Evolutionary conservation across 2,797 vertebrate genomes (phyloP), one percentile per base, ranked within the genome.

Genomic region (Aulostomus chinensis): DNA sequence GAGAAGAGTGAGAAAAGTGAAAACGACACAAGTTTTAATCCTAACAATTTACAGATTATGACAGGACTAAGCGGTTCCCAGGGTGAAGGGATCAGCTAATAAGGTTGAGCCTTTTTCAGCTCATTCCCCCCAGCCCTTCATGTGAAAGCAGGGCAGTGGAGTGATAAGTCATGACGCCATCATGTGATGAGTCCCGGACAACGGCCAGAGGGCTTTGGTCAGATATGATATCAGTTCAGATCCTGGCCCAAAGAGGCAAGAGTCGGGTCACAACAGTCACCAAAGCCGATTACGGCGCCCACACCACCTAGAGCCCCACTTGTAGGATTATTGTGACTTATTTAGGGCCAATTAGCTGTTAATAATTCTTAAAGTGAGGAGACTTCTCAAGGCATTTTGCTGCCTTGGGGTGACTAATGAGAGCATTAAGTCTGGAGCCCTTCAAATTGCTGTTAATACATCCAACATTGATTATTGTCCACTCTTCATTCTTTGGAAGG

Each of bases 211-310:
- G 62, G 64, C 74, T 75, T 67, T 72, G 55, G 68, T 41, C 59
- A 76, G 84, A 88, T 83, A 89, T 89, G 81, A 89, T 89, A 89
- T 89, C 86, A 86, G 60, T 92, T 85, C 61, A 89, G 83, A 79
- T 80, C 68, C 57, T n/a, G 52, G 50, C 52, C 58, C 57, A 63
- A 66, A 75, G 54, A 77, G 74, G 70, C 78, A 78, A 68, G 73
- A 82, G 64, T 61, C 17, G 69, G 80, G 87, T 89, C 89, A 86
- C 73, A 68, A 75, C 77, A 86, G 84, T 86, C 84, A 76, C 73
- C 58, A 84, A 88, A 91, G 88, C 89, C 60, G 76, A 90, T 93
- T 88, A 89, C 0, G n/a, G 62, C 47, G 18, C 75, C 78, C 68
- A 78, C 38, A 13, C 78, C 67, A 69, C 53, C 59, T 32, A 48